These are phyloP conservation scores for Temnothorax rugatulus DNA, from an alignment of 2,888 invertebrate genomes.

Conservation along the genomic window DNA sequence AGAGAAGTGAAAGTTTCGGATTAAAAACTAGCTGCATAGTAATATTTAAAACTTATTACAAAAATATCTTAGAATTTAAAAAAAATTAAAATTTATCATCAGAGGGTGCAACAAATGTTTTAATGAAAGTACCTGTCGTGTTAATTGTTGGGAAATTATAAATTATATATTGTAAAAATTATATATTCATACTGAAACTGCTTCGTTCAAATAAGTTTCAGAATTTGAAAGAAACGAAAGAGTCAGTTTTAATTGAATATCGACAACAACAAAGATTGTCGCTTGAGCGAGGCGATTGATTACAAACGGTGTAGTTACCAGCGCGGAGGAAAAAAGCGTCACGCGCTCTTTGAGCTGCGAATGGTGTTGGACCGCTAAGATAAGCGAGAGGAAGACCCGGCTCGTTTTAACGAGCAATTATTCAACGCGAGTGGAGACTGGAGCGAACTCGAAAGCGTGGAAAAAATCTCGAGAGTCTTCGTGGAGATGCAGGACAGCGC, in stretches of 20 bases:
- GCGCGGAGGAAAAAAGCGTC: conserved; percentile 74
- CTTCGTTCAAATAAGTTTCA: not conserved
- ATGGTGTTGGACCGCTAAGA: conserved; percentile 21
- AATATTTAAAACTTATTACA: not conserved
- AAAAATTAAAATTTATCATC: not conserved
- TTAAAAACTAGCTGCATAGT: not conserved
- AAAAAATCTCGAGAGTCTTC: conserved; percentile 55
- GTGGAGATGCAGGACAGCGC: conserved; percentile 7
- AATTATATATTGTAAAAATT: not conserved
- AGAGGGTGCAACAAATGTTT: not conserved
- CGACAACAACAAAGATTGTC: conserved; percentile 2
- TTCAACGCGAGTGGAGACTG: conserved; percentile 64
- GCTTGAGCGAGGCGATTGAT: not conserved
- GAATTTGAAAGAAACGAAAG: not conserved
- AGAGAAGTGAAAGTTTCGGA: not conserved
- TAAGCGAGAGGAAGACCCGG: conserved; percentile 51
- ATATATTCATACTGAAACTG: not conserved
- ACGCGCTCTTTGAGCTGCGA: conserved; percentile 3
- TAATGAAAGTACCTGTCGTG: not conserved
- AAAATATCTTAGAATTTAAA: not conserved
- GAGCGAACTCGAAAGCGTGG: conserved; percentile 16
- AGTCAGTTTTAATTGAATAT: not conserved
- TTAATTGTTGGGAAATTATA: not conserved
- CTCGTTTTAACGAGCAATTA: conserved; percentile 75
- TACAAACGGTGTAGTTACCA: conserved; percentile 2